Evolutionary conservation across 2,888 invertebrate genomes (phyloP).

Genomic region (Platerodrilus igneus): DNA sequence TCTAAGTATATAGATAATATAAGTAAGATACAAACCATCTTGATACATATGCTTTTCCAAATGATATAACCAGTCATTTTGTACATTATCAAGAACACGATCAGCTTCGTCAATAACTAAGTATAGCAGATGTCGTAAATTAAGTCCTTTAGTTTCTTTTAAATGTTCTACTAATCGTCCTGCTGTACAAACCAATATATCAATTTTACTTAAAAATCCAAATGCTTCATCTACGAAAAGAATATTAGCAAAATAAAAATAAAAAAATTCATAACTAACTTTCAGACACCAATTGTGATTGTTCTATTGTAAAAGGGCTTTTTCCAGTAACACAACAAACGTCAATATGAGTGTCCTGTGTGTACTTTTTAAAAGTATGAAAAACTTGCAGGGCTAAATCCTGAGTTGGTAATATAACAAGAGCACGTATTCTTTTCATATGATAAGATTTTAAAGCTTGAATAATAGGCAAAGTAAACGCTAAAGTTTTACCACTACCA

Average conservation of each 20-base stretch:
- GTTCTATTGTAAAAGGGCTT: constrained; percentile 62
- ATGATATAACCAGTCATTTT: constrained; percentile 86
- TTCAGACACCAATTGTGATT: constrained; percentile 56
- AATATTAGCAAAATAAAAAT: too few relatives aligned
- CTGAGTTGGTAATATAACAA: constrained; percentile 90
- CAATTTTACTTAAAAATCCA: constrained; percentile 60
- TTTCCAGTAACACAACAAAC: constrained; percentile 68
- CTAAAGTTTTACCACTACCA: constrained; percentile 94
- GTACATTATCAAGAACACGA: constrained; percentile 84
- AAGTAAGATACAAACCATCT: constrained; percentile 30
- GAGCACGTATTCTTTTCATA: constrained; percentile 62
- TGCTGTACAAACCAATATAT: constrained; percentile 90
- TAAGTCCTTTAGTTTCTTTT: constrained; percentile 74
- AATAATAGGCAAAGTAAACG: constrained; percentile 88
- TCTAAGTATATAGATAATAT: too few relatives aligned
- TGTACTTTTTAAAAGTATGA: constrained; percentile 72
- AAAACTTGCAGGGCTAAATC: constrained; percentile 88
- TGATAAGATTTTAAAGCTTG: constrained; percentile 53
- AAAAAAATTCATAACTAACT: constrained; percentile 42
- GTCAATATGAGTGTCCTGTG: constrained; percentile 62
- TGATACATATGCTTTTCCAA: constrained; percentile 63
- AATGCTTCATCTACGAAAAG: constrained; percentile 53
- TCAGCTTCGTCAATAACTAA: constrained; percentile 97
- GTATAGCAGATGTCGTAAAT: constrained; percentile 66
- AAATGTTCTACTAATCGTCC: constrained; percentile 91